Evolutionary conservation across 2,888 invertebrate genomes (phyloP).

Genomic region (Octodonta nipae): DNA sequence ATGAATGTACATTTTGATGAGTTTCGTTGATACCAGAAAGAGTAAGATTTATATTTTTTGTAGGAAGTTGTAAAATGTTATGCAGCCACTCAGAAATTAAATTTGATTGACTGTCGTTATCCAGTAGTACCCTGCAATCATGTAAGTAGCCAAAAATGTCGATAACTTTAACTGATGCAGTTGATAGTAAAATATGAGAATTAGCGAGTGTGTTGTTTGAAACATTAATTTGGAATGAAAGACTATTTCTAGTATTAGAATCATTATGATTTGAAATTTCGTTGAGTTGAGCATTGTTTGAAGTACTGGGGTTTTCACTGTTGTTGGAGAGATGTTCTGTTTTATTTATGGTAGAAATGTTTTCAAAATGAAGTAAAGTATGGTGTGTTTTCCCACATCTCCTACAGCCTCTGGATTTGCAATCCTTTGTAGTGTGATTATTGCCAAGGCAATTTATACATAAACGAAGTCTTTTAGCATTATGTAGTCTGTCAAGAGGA

Average conservation of each 20-base stretch:
- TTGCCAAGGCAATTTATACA: neutral
- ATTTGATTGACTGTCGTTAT: neutral
- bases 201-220: neutral
- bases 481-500: neutral
- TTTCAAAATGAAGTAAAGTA: neutral
- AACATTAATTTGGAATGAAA: neutral
- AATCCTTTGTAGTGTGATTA: neutral
- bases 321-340: no score
- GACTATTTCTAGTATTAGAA: neutral
- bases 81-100: neutral
- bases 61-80: neutral
- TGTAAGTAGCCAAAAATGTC: neutral
- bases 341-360: no score
- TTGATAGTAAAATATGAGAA: neutral
- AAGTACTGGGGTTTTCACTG: neutral
- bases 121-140: neutral
- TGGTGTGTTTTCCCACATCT: neutral
- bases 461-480: neutral
- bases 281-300: neutral
- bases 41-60: neutral
- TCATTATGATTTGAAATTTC: neutral
- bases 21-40: neutral
- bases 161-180: neutral
- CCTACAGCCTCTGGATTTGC: neutral
- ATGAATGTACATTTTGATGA: neutral